phyloP scores from a whole-genome alignment of 1,140 invertebrate species.

The Callitettix versicolor region DNA sequence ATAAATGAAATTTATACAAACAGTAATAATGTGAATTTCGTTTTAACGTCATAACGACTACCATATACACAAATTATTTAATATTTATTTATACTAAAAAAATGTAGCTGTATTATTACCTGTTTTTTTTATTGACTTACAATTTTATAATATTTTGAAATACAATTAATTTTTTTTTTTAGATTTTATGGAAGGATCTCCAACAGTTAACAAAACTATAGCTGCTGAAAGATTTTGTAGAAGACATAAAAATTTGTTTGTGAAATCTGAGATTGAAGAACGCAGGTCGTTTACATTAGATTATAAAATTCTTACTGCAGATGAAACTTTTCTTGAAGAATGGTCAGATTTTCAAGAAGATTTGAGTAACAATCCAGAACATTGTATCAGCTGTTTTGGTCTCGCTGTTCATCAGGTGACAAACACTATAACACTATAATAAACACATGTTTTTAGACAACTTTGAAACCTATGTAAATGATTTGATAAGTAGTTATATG shows the following conservation, averaged over 20 bases:
- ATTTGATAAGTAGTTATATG: too few relatives aligned
- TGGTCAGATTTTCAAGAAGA: slow-evolving; percentile 54
- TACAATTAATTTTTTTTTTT: slow-evolving; percentile 30
- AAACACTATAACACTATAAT: too few relatives aligned
- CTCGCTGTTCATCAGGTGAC: slow-evolving; percentile 61
- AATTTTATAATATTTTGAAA: too few relatives aligned
- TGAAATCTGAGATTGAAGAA: slow-evolving; percentile 48
- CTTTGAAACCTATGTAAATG: too few relatives aligned
- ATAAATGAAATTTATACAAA: too few relatives aligned
- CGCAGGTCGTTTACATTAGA: slow-evolving; percentile 51
- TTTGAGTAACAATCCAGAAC: slow-evolving; percentile 49
- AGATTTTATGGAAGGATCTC: slow-evolving; percentile 40
- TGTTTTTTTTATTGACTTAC: too few relatives aligned
- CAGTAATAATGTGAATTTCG: too few relatives aligned
- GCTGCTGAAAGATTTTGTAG: slow-evolving; percentile 43
- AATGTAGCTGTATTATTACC: too few relatives aligned
- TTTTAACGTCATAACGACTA: too few relatives aligned
- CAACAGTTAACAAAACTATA: slow-evolving; percentile 39
- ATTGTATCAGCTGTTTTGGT: slow-evolving; percentile 52
- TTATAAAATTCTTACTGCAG: slow-evolving; percentile 45
- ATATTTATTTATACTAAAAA: too few relatives aligned
- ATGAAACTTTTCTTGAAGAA: slow-evolving; percentile 42
- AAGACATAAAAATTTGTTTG: slow-evolving; percentile 38
- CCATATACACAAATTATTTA: too few relatives aligned
- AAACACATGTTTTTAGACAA: too few relatives aligned